Percentiles rank a stretch among this genome's conserved stretches.
Conservation (phyloP, 1,140 invertebrate genomes). For the Penaeus chinensis region DNA sequence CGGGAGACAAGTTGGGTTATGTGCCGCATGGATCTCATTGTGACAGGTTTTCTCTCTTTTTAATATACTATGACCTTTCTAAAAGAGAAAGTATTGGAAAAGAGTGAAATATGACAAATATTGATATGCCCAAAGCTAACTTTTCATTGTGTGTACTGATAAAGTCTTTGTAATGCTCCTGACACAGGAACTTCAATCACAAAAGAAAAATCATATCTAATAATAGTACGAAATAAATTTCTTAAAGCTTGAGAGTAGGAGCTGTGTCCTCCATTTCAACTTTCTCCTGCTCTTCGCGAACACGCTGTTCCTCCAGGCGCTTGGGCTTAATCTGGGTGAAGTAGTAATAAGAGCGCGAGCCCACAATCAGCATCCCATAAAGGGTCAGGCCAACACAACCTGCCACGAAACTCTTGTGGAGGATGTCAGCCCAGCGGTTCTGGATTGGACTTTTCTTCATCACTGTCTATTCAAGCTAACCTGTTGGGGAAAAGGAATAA, state of each 20-base stretch:
- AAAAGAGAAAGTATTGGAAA: no score
- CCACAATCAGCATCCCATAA: slow-evolving; percentile 52
- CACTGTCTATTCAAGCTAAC: not conserved
- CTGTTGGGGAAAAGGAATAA: not conserved
- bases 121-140: no score
- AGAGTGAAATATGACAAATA: no score
- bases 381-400: slow-evolving; percentile 59
- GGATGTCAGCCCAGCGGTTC: slow-evolving; percentile 39
- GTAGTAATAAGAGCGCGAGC: slow-evolving; percentile 50
- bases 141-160: no score
- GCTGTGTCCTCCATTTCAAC: slow-evolving; percentile 35
- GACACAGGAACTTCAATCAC: not conserved
- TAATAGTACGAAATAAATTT: no score
- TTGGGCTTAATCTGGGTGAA: slow-evolving; percentile 43
- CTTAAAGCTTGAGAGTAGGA: slow-evolving; percentile 29
- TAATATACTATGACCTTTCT: no score
- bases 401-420: slow-evolving; percentile 63
- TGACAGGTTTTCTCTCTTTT: not conserved
- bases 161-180: not conserved
- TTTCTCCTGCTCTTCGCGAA: slow-evolving; percentile 26
- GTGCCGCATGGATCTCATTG: not conserved
- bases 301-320: slow-evolving; percentile 22
- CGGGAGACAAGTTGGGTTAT: not conserved
- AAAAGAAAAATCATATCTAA: not conserved
- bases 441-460: slow-evolving; percentile 55